Evolutionary conservation across 2,888 invertebrate species (phyloP), one percentile per base, ranked within the genome.

Genomic region (Dichetophora obliterata): DNA sequence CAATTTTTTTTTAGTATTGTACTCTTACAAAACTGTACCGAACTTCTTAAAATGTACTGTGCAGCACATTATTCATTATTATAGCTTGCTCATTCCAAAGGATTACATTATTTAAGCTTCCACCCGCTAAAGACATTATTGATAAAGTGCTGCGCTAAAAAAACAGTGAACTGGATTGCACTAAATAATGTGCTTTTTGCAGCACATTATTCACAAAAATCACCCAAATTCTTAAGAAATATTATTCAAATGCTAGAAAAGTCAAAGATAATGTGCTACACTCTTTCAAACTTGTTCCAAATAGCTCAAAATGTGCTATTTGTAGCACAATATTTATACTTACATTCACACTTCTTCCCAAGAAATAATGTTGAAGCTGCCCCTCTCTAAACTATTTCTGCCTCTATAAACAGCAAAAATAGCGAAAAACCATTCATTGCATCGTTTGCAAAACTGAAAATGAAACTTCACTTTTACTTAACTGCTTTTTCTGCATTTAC

Each of bases 391-490:
- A 19, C 9, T 24, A 59, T 27, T 27, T 59, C 57, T 22, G 5
- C 5, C 57, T 22, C 24, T 22, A 22, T 1, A 24, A 11, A 8
- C 24, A 22, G 11, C 19, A 22, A 19, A 22, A 24, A 11, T 22
- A 19, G 11, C 57, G 14, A 59, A 22, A 14, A 19, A 59, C 5
- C 24, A 14, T 24, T 24, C 57, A 24, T 19, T 59, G 57, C 24
- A 22, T 1, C 57, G 57, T 24, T 59, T 59, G 66, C 66, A 37
- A 66, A 77, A 77, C 6, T 59, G 69, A 76, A 78, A 78, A 82
- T 77, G 79, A 82, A 82, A 82, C 80, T 82, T 80, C 75, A 82
- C 83, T 82, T 82, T 82, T 82, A 80, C 81, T 81, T 66, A 34
- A 37, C 37, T 34, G 34, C 11, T 66, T 59, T 59, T 27, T 59